Base-by-base conservation (phyloP, 2,888 invertebrate species). In the Chromoteleia sp. region DNA sequence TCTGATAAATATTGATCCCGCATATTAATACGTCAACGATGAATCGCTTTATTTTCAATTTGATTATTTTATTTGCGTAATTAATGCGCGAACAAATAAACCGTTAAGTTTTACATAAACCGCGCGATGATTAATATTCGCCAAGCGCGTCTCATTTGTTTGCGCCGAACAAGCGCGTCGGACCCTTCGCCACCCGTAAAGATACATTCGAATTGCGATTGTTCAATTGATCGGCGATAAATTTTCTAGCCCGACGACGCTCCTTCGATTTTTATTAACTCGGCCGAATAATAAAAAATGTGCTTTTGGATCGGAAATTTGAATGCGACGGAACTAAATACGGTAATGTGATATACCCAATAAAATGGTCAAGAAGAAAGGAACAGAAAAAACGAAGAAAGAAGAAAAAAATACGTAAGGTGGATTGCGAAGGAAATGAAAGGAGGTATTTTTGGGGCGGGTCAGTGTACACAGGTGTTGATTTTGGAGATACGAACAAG, bases 191-290 rank as follows among this genome's bases (percentile, higher is more conserved):
- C 8, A 25, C 43, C 25, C 25, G 21, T 10, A 15, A 56, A 70
- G 52, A 48, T 43, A 12, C 12, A 63, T 45, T 74, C 56, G 56
- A 63, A 74, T 65, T 39, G 75, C 54, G 41, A 75, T 65, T 65
- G 75, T 75, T 48, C 74, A 43, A 65, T 65, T 67, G 75, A 58
- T 67, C 58, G 75, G 75, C 65, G 50, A 75, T 75, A 75, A 75
- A 75, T 75, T 65, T 33, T 39, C 29, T 59, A 21, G 25, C 10
- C 12, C 33, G 29, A 39, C 58, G 52, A 48, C 43, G 41, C 7
- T 30, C 2, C 25, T 36, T 50, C 30, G 45, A 58, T 21, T 45
- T 73, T 52, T 73, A 43, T 73, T 50, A 65, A 50, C 39, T 12
- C 39, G 39, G 12, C 25, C 25, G 52, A 41, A 43, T 10, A 41